Base-by-base conservation (phyloP, 2,113 vertebrate species). In the Malurus cyaneus region DNA sequence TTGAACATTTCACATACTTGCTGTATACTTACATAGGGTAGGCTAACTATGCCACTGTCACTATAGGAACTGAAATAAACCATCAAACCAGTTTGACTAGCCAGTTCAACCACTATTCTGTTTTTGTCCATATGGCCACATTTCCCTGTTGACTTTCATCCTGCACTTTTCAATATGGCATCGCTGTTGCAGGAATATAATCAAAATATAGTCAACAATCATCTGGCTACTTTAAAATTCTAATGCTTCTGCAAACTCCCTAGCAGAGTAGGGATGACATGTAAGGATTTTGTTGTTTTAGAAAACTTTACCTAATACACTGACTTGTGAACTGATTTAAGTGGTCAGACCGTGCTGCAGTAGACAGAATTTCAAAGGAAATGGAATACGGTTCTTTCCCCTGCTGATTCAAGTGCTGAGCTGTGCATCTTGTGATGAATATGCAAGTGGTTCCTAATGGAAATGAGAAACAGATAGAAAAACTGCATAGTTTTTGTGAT, bases 311-410 rank as follows among this genome's bases (percentile, higher is more conserved):
- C 8, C 1, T 67, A n/a, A 36, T 31, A 53, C 2, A 56, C 42
- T 61, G 36, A 44, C 26, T 91, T 72, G 34, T 52, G 72, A 80
- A 77, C 47, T 24, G 47, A 70, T 86, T 53, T 19, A 86, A 80
- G 91, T 76, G 53, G 73, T 87, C 67, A 89, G 73, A 65, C 36
- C 15, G 10, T 57, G 49, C 80, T 86, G 26, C 26, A 80, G 46
- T 52, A 77, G 41, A 76, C 72, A 91, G 29, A 80, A 65, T 83
- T 67, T 95, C 34, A 50, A 83, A 71, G 76, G 82, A 93, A 94
- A 71, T 24, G 47, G 20, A 56, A 70, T 34, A 65, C 19, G 20
- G 25, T 49, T 88, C 36, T 85, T 90, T 67, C 28, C 39, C 29
- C 72, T 77, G 57, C 29, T 95, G 76, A 76, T 76, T 61, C 71